Conservation (phyloP, 2,888 invertebrate species). For the Nysson spinosus region DNA sequence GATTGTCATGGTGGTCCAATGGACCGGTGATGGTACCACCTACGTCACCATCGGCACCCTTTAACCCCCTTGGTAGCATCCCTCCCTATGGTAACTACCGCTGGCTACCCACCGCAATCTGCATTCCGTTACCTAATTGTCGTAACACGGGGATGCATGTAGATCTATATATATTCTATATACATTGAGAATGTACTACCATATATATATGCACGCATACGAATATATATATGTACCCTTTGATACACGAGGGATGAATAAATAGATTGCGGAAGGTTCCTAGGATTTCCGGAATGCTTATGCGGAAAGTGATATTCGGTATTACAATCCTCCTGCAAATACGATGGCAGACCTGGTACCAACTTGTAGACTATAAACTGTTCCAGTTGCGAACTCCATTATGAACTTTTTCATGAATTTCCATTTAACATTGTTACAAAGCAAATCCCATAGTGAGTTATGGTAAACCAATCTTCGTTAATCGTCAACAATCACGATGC, state of each 20-base stretch:
- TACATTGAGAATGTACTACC: constrained; percentile 16
- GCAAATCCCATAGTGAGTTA: no score
- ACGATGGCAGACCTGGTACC: no score
- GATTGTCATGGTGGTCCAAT: constrained; percentile 63
- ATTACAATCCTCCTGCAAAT: no score
- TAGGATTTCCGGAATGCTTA: constrained; percentile 9
- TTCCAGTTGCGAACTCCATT: no score
- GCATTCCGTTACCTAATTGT: constrained; percentile 74
- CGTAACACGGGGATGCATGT: constrained; percentile 66
- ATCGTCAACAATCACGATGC: no score
- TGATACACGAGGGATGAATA: constrained; percentile 13
- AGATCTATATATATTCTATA: constrained; percentile 53
- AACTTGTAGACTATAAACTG: no score
- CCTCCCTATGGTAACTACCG: constrained; percentile 70
- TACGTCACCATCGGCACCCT: constrained; percentile 55
- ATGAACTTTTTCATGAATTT: no score
- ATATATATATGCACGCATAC: background rate
- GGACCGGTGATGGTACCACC: constrained; percentile 52
- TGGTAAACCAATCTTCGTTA: no score
- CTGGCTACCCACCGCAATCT: constrained; percentile 71
- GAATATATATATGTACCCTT: background rate
- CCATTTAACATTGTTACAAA: no score
- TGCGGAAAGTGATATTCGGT: constrained; percentile 29
- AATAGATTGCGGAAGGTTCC: constrained; percentile 17
- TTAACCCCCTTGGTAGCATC: constrained; percentile 46